Percentiles rank a stretch among this genome's conserved stretches.
Evolutionary conservation across 30 jellyfish, hydroid and myxozoan species (phyloP).

Genomic region (Phacellophora camtschatica): DNA sequence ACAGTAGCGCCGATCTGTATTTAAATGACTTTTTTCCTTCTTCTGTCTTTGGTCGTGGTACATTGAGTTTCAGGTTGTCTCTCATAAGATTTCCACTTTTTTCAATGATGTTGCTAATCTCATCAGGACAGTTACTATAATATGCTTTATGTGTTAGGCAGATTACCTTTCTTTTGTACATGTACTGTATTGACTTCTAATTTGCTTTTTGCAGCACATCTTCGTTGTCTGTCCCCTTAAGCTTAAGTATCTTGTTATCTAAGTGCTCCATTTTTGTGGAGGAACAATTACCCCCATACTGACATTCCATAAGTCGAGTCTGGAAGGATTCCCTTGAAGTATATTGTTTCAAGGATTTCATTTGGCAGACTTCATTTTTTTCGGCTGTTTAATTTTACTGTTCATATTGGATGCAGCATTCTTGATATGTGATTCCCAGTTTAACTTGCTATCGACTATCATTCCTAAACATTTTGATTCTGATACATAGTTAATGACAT

Average conservation of each 20-base stretch:
- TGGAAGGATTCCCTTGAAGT: conserved; percentile 27
- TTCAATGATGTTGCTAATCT: conserved; percentile 14
- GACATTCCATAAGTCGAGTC: neutral
- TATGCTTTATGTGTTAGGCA: conserved; percentile 22
- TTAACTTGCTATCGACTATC: conserved; percentile 19
- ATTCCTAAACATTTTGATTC: conserved; percentile 32
- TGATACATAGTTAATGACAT: conserved; percentile 12
- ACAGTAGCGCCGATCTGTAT: conserved; percentile 10
- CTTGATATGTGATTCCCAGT: conserved; percentile 36
- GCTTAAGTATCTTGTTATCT: neutral
- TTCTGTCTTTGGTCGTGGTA: conserved; percentile 31
- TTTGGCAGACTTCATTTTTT: conserved; percentile 32
- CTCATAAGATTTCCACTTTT: conserved; percentile 25
- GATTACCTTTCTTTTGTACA: conserved; percentile 31
- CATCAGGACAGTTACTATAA: conserved; percentile 29
- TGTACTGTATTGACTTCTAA: conserved; percentile 31
- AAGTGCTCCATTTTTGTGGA: neutral
- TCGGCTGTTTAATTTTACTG: conserved; percentile 28
- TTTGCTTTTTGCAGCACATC: conserved; percentile 13
- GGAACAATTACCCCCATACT: conserved; percentile 17
- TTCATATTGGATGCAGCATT: conserved; percentile 24
- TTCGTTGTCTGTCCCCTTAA: conserved; percentile 2
- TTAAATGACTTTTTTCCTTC: neutral
- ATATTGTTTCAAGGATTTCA: conserved; percentile 22
- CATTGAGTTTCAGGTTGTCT: conserved; percentile 20